Conservation (phyloP, 2,888 invertebrate genomes). For the Lordiphosa andalusiaca region DNA sequence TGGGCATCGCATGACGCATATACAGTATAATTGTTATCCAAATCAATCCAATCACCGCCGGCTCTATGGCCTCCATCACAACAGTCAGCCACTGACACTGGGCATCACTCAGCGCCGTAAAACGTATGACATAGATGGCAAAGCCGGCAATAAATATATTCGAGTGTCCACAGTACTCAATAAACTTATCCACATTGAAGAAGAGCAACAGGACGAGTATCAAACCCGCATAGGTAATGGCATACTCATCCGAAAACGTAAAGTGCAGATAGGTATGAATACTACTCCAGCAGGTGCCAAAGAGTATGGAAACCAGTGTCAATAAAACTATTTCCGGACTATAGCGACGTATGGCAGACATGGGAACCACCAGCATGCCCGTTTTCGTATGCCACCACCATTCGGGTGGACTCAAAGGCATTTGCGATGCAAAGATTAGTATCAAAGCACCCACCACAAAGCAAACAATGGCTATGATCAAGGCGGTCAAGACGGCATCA, state of each 20-base stretch:
- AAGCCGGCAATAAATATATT: constrained; percentile 92
- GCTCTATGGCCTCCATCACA: constrained; percentile 86
- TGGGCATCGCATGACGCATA: constrained; percentile 89
- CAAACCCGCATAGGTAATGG: constrained; percentile 64
- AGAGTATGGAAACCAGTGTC: constrained; percentile 85
- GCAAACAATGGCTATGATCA: constrained; percentile 80
- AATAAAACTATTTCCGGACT: constrained; percentile 88
- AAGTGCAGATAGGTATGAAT: constrained; percentile 89
- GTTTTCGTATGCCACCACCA: constrained; percentile 94
- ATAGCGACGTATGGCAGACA: constrained; percentile 88
- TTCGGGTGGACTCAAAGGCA: constrained; percentile 90
- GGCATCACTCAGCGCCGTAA: constrained; percentile 83
- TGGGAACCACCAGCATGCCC: constrained; percentile 88
- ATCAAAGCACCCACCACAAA: constrained; percentile 85
- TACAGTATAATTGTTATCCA: constrained; percentile 91
- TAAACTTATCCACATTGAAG: constrained; percentile 88
- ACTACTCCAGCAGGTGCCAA: constrained; percentile 90
- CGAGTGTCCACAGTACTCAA: constrained; percentile 90
- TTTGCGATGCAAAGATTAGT: constrained; percentile 81
- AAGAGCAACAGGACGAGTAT: constrained; percentile 74
- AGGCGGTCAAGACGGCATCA: constrained; percentile 55
- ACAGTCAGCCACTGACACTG: constrained; percentile 84
- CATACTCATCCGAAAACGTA: constrained; percentile 80
- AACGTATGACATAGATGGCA: constrained; percentile 88
- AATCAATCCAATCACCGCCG: constrained; percentile 88